These are phyloP conservation scores for Bombus balteatus DNA, from an alignment of 1,140 invertebrate species.

Conservation along the genomic window DNA sequence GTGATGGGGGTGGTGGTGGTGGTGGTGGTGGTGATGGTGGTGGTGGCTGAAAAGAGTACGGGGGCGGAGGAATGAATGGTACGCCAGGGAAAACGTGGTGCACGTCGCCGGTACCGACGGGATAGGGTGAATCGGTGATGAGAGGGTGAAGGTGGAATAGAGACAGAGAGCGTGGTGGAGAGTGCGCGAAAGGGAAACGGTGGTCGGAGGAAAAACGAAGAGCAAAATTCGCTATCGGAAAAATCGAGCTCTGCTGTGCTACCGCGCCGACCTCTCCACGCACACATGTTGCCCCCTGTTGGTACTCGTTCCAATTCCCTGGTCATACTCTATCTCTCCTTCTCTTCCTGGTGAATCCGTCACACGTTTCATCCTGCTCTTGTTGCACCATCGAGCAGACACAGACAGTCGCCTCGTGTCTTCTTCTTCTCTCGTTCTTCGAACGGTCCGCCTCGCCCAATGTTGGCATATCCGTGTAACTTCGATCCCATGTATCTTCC, in stretches of 20 bases:
- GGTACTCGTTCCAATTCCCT: constrained; percentile 1
- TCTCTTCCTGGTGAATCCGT: background rate
- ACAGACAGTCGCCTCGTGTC: background rate
- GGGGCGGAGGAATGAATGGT: constrained; percentile 39
- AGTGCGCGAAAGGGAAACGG: constrained; percentile 28
- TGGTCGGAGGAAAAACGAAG: constrained; percentile 70
- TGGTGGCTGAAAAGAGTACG: constrained; percentile 13
- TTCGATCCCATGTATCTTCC: constrained; percentile 53
- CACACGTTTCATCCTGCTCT: background rate
- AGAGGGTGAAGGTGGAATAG: constrained; percentile 54
- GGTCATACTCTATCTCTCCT: constrained; percentile 11
- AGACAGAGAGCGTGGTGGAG: constrained; percentile 30
- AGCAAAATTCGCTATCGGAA: constrained; percentile 79
- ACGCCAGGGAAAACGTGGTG: constrained; percentile 55
- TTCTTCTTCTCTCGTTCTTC: background rate
- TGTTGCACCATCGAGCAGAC: background rate
- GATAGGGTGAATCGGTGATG: constrained; percentile 50
- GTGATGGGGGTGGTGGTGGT: background rate
- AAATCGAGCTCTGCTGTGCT: constrained; percentile 76
- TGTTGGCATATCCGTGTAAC: constrained; percentile 49
- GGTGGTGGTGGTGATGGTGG: background rate
- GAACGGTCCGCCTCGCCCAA: background rate
- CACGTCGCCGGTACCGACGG: constrained; percentile 42
- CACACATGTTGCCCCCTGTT: constrained; percentile 26
- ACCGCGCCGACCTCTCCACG: constrained; percentile 63